Evolutionary conservation across 2,113 vertebrate species (phyloP), one percentile per base, ranked within the genome.

Genomic region (Ageneiosus marmoratus): DNA sequence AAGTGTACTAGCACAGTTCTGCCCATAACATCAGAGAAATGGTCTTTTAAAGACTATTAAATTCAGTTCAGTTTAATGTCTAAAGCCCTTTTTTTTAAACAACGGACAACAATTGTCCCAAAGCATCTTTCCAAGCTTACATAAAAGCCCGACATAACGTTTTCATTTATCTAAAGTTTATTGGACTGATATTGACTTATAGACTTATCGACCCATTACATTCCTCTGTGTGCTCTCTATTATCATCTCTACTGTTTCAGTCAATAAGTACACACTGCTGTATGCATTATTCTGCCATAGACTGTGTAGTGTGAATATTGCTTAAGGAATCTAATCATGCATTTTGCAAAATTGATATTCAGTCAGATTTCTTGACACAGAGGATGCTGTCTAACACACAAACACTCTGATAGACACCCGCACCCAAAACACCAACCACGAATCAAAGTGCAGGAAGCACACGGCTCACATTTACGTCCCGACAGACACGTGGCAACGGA

Each of bases 371-470:
- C 48, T 51, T 20, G 67, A 44, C 69, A 46, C 69, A n/a, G 24
- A 48, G 34, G 63, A 9, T 53, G 48, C 16, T 37, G 29, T 18
- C 15, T 34, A 37, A 56, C 51, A 55, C 15, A 1, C 41, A 15
- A 34, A 22, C 44, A 32, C 62, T 51, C 44, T 22, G n/a, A 24
- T 27, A 72, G 22, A 34, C 37, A 1, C 24, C 24, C 44, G 11
- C 27, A 37, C 29, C 34, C 27, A 7, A 62, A 50, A 37, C 37
- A 27, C 18, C 51, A 58, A 70, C 62, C 41, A 73, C 58, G 56
- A 79, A 84, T 84, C 82, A 84, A 84, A 84, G 82, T 62, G 55
- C 41, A 84, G 82, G 76, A 84, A 84, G 62, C 73, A 51, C 76
- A 37, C 53, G 55, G 53, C 53, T 79, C 65, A 51, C 55, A 27